These are phyloP conservation scores for Chiloscyllium plagiosum DNA, from an alignment of 2,113 vertebrate species.

Conservation along the genomic window DNA sequence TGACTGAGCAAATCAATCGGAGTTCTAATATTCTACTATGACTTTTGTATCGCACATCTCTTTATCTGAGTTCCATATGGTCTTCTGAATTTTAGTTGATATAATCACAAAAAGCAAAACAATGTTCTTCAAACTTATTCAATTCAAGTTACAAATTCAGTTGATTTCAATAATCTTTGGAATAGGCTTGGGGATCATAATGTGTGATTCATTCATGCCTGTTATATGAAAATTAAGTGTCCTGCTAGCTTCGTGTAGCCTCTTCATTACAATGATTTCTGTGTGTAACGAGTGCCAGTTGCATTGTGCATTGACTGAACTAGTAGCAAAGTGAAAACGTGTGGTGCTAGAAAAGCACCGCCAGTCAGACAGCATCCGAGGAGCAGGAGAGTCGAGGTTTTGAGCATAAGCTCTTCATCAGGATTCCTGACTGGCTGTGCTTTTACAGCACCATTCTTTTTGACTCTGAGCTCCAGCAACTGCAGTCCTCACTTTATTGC, in stretches of 20 bases:
- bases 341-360: too few relatives aligned
- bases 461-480: too few relatives aligned
- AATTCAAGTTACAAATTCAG: neutral
- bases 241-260: neutral
- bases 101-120: neutral
- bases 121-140: neutral
- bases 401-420: too few relatives aligned
- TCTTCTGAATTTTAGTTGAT: neutral
- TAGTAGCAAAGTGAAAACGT: too few relatives aligned
- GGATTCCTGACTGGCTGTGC: too few relatives aligned
- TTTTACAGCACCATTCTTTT: too few relatives aligned
- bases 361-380: too few relatives aligned
- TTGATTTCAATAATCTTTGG: neutral
- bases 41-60: neutral
- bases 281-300: neutral
- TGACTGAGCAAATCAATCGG: neutral
- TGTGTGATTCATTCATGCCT: neutral
- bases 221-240: neutral
- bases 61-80: neutral
- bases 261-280: neutral
- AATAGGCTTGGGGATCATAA: too few relatives aligned
- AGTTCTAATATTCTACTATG: neutral
- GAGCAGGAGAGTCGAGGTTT: too few relatives aligned
- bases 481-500: too few relatives aligned
- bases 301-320: neutral